Conservation (phyloP, 1,140 invertebrate species). For the Idris sp. region DNA sequence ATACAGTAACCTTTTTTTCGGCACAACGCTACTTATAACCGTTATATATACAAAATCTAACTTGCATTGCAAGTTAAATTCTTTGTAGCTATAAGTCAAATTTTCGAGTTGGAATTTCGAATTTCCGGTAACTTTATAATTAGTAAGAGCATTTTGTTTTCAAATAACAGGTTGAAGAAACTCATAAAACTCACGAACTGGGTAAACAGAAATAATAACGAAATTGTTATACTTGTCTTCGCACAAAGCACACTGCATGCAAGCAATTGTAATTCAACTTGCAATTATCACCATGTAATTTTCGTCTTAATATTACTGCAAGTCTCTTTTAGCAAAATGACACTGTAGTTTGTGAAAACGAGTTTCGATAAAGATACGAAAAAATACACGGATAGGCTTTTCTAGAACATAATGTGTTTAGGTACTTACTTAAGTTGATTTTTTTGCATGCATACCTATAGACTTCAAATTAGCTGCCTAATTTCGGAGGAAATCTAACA, state of each 20-base stretch:
- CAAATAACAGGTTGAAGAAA: no score
- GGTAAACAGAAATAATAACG: no score
- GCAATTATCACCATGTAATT: slow-evolving; percentile 67
- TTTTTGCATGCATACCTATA: slow-evolving; percentile 24
- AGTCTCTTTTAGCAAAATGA: slow-evolving; percentile 48
- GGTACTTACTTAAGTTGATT: slow-evolving; percentile 68
- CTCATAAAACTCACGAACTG: no score
- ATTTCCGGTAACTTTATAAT: no score
- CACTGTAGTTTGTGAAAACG: slow-evolving; percentile 67
- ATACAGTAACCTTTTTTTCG: slow-evolving; percentile 3
- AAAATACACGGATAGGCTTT: slow-evolving; percentile 39
- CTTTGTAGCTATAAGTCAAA: no score
- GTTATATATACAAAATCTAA: no score
- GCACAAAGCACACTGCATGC: slow-evolving; percentile 3
- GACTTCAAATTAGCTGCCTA: slow-evolving; percentile 6
- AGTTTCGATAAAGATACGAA: slow-evolving; percentile 71
- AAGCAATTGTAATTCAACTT: slow-evolving; percentile 65
- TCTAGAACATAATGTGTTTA: slow-evolving; percentile 41
- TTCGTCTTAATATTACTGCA: slow-evolving; percentile 63
- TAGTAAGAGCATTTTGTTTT: no score
- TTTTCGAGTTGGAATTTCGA: no score
- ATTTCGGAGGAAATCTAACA: neutral
- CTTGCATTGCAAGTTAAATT: no score
- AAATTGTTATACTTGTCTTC: slow-evolving; percentile 20
- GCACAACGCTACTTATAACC: no score